Evolutionary conservation across 2,797 vertebrate genomes (phyloP).

Genomic region (Pipistrellus pipistrellus): DNA sequence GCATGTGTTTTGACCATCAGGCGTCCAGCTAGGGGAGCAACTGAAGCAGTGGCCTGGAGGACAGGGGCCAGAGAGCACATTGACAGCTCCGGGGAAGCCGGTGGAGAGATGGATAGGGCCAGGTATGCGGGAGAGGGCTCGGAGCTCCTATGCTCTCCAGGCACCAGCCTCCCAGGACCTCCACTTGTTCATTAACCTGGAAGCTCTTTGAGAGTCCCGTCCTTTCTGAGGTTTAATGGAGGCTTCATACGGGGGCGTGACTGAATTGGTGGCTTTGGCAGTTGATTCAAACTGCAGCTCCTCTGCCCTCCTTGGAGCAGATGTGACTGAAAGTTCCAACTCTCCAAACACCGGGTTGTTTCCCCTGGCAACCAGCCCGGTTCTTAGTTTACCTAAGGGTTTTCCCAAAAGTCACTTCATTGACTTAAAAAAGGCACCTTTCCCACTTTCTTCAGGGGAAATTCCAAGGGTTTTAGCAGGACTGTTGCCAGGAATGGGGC

Average conservation of each 20-base stretch:
- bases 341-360: neutral
- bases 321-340: neutral
- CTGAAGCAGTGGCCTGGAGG: neutral
- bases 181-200: neutral
- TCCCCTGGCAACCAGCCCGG: neutral
- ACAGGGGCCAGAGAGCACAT: neutral
- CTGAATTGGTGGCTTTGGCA: neutral
- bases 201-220: neutral
- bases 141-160: neutral
- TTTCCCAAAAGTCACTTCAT: neutral
- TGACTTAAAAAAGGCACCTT: neutral
- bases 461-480: slow-evolving; percentile 14
- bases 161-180: neutral
- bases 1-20: neutral
- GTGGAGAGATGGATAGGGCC: neutral
- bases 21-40: neutral
- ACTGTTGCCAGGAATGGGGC: neutral
- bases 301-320: neutral
- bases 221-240: neutral
- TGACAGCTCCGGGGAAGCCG: neutral
- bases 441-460: neutral
- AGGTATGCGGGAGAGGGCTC: neutral
- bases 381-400: neutral
- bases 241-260: neutral
- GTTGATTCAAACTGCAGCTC: neutral